Evolutionary conservation across 2,113 vertebrate species (phyloP).

Genomic region (Paradoxurus hermaphroditus): DNA sequence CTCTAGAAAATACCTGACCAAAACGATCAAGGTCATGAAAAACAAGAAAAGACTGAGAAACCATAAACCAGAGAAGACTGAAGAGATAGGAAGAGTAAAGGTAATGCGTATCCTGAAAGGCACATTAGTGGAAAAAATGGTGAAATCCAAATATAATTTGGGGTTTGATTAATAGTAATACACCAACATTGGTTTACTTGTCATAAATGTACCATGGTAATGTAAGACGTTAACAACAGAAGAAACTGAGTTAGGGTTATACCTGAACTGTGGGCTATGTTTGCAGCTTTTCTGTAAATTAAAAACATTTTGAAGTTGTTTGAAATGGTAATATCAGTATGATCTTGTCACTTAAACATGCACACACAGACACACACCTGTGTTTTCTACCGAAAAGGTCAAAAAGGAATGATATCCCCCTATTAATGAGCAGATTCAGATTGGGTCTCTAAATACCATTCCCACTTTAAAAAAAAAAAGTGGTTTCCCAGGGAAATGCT

Average conservation of each 20-base stretch:
- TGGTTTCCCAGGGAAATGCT: neutral
- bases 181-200: neutral
- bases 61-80: neutral
- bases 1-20: neutral
- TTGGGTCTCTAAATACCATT: slow-evolving; percentile 2
- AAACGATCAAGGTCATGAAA: neutral
- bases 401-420: neutral
- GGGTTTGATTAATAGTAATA: neutral
- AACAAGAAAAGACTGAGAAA: neutral
- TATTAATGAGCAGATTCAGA: neutral
- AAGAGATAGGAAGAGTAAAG: neutral
- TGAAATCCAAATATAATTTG: neutral
- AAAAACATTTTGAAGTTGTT: slow-evolving; percentile 13
- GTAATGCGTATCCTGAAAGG: neutral
- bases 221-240: neutral
- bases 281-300: neutral
- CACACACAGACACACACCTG: neutral
- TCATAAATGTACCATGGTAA: neutral
- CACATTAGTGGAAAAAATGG: neutral
- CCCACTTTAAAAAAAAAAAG: neutral
- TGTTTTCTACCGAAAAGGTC: slow-evolving; percentile 17
- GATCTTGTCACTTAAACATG: neutral
- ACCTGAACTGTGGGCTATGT: neutral
- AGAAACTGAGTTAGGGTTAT: neutral
- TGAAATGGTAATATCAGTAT: neutral